Evolutionary conservation across 2,888 invertebrate genomes (phyloP).

Genomic region (Himalopsyche tibetana): DNA sequence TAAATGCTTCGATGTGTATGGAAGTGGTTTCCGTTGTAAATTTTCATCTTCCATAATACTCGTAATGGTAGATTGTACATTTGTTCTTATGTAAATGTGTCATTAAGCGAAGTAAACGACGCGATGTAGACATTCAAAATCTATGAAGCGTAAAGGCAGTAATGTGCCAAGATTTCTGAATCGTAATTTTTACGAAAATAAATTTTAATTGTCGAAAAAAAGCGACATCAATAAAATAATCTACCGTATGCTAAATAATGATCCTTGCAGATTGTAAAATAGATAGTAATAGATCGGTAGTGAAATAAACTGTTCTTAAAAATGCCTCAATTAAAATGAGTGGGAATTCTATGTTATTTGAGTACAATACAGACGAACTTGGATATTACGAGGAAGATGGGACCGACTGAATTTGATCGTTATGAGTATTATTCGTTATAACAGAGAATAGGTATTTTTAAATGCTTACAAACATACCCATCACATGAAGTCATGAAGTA

Average conservation of each 20-base stretch:
- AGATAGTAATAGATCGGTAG: neutral
- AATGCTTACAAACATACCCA: no score
- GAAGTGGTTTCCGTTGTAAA: constrained; percentile 17
- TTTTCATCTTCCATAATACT: neutral
- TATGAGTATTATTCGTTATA: no score
- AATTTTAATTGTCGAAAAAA: constrained; percentile 23
- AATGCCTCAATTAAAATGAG: neutral
- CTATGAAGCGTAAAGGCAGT: constrained; percentile 28
- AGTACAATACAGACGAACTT: no score
- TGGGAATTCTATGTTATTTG: neutral
- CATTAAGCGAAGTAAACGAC: constrained; percentile 18
- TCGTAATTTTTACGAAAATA: constrained; percentile 23
- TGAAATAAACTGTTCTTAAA: neutral
- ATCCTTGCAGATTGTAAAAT: neutral
- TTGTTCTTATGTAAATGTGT: constrained; percentile 21
- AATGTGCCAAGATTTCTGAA: constrained; percentile 42
- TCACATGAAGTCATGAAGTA: no score
- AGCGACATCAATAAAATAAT: constrained; percentile 6
- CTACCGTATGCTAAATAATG: neutral
- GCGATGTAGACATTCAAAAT: constrained; percentile 35
- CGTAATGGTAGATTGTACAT: neutral
- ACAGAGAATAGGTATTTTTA: no score
- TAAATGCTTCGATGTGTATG: neutral
- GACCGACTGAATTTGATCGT: no score
- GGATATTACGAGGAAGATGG: no score